Evolutionary conservation across 2,888 invertebrate species (phyloP), one percentile per base, ranked within the genome.

Genomic region (Zootermopsis nevadensis): DNA sequence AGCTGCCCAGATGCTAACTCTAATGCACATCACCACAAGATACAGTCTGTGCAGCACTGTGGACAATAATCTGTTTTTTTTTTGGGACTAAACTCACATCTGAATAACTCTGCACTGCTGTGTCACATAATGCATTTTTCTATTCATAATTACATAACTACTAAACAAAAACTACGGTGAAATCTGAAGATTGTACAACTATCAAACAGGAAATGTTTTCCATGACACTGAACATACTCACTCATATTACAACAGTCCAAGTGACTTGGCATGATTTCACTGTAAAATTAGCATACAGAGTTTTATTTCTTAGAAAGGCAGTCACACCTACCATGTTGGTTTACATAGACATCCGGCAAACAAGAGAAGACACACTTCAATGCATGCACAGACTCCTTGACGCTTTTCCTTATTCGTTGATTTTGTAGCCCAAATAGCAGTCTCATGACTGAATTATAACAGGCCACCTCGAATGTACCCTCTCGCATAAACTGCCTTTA

Each of bases 191-290:
- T 69, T 30, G 27, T 69, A 33, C 19, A 79, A 66, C 55, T 79
- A 79, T 60, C 19, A 27, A 60, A 66, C 24, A 60, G 55, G n/a
- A 79, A 77, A 60, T 15, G 0, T 15, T 72, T 81, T 72, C 53
- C 72, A 72, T 66, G 77, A 82, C 82, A 83, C 24, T 83, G 42
- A 83, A 83, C 27, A 77, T 77, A 77, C 4, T 55, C 60, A 55
- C 53, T 66, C 60, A 42, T 42, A 31, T 83, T 69, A 83, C 48
- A 81, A 83, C 83, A 83, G 53, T 83, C 83, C 83, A 81, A 77
- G n/a, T 66, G 77, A 80, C 82, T 76, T 38, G 77, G 27, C 48
- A 55, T 35, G 55, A 7, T 76, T 67, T 74, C 48, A 72, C 42
- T 48, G 33, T 74, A 55, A 74, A 76, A 74, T 82, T 31, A 74